These are phyloP conservation scores for Onthophagus sagittarius DNA, from an alignment of 2,888 invertebrate species.

Conservation along the genomic window DNA sequence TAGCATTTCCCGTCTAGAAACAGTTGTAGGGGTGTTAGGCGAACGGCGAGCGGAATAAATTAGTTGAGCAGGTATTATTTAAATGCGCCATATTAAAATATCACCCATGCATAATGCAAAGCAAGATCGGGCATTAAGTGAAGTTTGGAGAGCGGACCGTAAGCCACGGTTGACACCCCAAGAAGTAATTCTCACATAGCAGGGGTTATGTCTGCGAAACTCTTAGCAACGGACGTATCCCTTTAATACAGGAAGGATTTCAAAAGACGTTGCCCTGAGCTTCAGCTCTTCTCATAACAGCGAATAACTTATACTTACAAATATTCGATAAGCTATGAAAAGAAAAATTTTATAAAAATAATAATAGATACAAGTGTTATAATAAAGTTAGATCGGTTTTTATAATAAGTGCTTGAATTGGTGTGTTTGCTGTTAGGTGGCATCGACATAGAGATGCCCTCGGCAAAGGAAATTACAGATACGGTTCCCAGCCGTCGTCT, in stretches of 20 bases:
- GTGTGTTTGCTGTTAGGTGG: background rate
- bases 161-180: conserved; percentile 36
- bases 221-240: conserved; percentile 33
- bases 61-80: conserved; percentile 35
- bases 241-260: conserved; percentile 37
- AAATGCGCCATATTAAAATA: conserved; percentile 47
- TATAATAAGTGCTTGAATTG: background rate
- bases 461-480: conserved; percentile 44
- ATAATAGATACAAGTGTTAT: background rate
- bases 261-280: conserved; percentile 27
- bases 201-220: conserved; percentile 29
- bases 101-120: conserved; percentile 44
- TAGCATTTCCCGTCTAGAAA: conserved; percentile 1
- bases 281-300: conserved; percentile 30
- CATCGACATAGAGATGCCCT: conserved; percentile 26
- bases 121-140: conserved; percentile 41
- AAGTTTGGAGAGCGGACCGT: conserved; percentile 36
- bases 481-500: conserved; percentile 28
- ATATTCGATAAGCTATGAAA: conserved; percentile 6
- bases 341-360: background rate
- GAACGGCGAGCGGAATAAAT: conserved; percentile 19
- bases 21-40: conserved; percentile 1
- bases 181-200: conserved; percentile 36
- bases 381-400: background rate
- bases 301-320: conserved; percentile 23